Conservation (phyloP, 2,113 vertebrate genomes). For the Poeciliopsis retropinna region DNA sequence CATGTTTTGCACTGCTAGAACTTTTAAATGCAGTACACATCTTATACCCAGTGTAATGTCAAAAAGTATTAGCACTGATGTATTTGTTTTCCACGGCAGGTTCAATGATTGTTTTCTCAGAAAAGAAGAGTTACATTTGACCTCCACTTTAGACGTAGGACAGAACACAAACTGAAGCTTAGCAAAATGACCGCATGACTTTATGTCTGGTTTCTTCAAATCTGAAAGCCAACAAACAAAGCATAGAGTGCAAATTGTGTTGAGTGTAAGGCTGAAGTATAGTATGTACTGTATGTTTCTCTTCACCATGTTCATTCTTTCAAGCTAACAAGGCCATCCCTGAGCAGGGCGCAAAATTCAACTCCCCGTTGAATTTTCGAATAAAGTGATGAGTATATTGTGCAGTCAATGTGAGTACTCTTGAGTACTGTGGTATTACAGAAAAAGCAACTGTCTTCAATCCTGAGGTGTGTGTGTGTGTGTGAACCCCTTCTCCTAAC, state of each 20-base stretch:
- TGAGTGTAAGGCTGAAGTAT: slow-evolving; percentile 82
- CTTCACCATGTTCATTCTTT: slow-evolving; percentile 81
- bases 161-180: slow-evolving; percentile 21
- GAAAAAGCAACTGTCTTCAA: slow-evolving; percentile 78
- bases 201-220: slow-evolving; percentile 61
- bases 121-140: slow-evolving; percentile 33
- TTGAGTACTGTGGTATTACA: slow-evolving; percentile 74
- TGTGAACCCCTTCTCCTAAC: slow-evolving; percentile 71
- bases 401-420: slow-evolving; percentile 84
- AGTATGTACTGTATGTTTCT: slow-evolving; percentile 68
- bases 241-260: slow-evolving; percentile 80
- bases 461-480: slow-evolving; percentile 83
- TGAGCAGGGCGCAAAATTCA: slow-evolving; percentile 85
- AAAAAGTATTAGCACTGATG: slow-evolving; percentile 26
- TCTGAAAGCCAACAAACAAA: slow-evolving; percentile 65
- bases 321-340: slow-evolving; percentile 85
- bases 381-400: slow-evolving; percentile 87
- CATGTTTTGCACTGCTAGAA: slow-evolving; percentile 28
- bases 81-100: slow-evolving; percentile 11
- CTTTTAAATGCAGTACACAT: slow-evolving; percentile 34
- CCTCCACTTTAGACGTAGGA: slow-evolving; percentile 7
- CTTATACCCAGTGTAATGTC: slow-evolving; percentile 41
- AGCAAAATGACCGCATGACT: slow-evolving; percentile 49
- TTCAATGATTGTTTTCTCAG: slow-evolving; percentile 47
- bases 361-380: slow-evolving; percentile 82